Evolutionary conservation across 2,888 invertebrate genomes (phyloP), one percentile per base, ranked within the genome.

Genomic region (Colletes collaris): DNA sequence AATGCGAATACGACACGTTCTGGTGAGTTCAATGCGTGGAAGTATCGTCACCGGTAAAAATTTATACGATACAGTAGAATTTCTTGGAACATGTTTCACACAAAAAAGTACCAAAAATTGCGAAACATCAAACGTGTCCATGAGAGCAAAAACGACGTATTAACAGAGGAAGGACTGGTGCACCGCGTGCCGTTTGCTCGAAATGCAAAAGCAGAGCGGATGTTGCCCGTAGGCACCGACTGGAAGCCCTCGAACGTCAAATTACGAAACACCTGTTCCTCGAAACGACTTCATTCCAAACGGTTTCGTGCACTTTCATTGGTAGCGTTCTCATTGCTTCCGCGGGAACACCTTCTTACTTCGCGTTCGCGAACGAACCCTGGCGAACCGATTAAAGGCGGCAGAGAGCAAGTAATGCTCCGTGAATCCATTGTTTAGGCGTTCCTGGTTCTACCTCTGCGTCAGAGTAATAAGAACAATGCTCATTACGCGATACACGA

Each of bases 221-320:
- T 78, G 84, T 86, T 81, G 82, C 86, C 86, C 86, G 76, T 72
- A 70, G 80, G 86, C 84, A 78, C 72, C 27, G 46, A 7, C 46
- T 75, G 75, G 68, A 66, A 79, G 78, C 63, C 55, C 52, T 35
- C 60, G 59, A 86, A 87, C 87, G 87, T 87, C 86, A 88, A 90
- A 91, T 91, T 91, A 90, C 84, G 84, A 87, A 89, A 90, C 91
- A 92, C 90, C 91, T 92, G 92, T 89, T 90, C 87, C 81, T 77
- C 85, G 83, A 89, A 91, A 91, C 90, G 72, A 84, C 84, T 87
- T 90, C 83, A 85, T 90, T 90, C 82, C 76, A 70, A 75, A 80
- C 66, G 60, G 79, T 85, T 82, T 72, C 74, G 72, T 52, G 71
- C 55, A 67, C 60, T 76, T 56, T 13, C 50, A 53, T 50, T 40